Base-by-base conservation (phyloP, 2,888 invertebrate species). In the Yponomeuta cagnagella region DNA sequence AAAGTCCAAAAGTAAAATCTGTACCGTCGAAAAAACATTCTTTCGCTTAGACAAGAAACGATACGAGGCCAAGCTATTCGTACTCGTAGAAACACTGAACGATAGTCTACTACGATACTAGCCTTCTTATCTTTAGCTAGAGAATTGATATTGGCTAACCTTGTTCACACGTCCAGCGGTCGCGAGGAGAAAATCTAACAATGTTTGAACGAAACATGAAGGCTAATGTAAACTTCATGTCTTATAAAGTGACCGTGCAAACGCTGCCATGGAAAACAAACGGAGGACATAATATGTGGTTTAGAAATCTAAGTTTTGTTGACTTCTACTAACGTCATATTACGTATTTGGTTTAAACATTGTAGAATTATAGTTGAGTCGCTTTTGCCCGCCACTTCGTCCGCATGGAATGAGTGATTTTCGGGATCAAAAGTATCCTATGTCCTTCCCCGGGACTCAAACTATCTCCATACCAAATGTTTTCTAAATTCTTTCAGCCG, bases 141-240 rank as follows among this genome's bases (percentile, higher is more conserved):
- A 58, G 52, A 58, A 58, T 58, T 58, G 15, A 58, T 58, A 58
- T 15, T 58, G 52, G 12, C 52, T 58, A 58, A 58, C 52, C 52
- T 58, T 58, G 52, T 58, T 58, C 52, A 58, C 52, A 58, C 52
- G 52, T 58, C 52, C 15, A 58, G 52, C 52, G 12, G 15, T 12
- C 15, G 15, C 15, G 15, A 58, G 52, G 52, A 58, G 52, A 58
- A 58, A 58, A 58, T 58, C 52, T 58, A 58, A 58, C 52, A 58
- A 58, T 58, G 52, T 58, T 58, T 58, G 15, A 58, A 58, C 52
- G 15, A 58, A 58, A 58, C 52, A 58, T 58, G 15, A 58, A 58
- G 52, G 52, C 52, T 58, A 58, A 58, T 58, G 52, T 58, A 58
- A 58, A 58, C 52, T 58, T 58, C 52, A 58, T 58, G 52, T 6